Evolutionary conservation across 2,797 vertebrate species (phyloP).

Genomic region (Botia kubotai): DNA sequence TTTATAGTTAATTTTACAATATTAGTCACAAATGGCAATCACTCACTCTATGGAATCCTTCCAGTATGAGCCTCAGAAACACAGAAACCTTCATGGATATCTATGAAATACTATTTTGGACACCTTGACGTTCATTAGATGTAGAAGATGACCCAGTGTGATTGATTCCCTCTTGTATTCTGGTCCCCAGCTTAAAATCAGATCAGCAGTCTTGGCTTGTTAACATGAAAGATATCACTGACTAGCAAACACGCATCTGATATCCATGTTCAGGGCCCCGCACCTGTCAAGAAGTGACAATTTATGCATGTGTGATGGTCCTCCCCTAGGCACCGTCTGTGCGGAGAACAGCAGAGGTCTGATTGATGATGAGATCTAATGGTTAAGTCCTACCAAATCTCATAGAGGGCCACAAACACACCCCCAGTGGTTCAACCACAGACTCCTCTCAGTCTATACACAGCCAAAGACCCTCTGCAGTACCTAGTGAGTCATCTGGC

Average conservation of each 20-base stretch:
- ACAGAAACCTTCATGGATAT: neutral
- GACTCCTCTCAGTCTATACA: conserved; percentile 34
- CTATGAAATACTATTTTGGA: conserved; percentile 8
- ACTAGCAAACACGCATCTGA: conserved; percentile 12
- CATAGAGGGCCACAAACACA: neutral
- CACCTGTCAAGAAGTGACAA: conserved; percentile 42
- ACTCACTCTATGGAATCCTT: neutral
- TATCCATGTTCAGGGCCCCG: conserved; percentile 29
- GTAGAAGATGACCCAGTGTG: neutral
- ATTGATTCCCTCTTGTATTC: conserved; percentile 16
- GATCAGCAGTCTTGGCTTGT: conserved; percentile 48
- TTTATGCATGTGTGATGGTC: conserved; percentile 38
- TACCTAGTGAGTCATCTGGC: conserved; percentile 20
- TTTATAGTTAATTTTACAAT: conserved; percentile 74
- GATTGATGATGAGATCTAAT: conserved; percentile 36
- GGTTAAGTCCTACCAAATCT: conserved; percentile 3
- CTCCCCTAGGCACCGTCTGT: conserved; percentile 26
- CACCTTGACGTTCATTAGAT: conserved; percentile 17
- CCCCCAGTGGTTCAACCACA: conserved; percentile 32
- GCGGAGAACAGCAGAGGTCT: conserved; percentile 21
- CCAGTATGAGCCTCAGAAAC: neutral
- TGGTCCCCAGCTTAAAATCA: conserved; percentile 22
- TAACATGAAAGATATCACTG: conserved; percentile 52
- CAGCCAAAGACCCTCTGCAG: conserved; percentile 5
- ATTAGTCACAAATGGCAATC: conserved; percentile 63